A percentile compares a stretch with the other conserved stretches of the same genome.
Conservation (phyloP, 2,113 vertebrate species). For the Gopherus evgoodei region DNA sequence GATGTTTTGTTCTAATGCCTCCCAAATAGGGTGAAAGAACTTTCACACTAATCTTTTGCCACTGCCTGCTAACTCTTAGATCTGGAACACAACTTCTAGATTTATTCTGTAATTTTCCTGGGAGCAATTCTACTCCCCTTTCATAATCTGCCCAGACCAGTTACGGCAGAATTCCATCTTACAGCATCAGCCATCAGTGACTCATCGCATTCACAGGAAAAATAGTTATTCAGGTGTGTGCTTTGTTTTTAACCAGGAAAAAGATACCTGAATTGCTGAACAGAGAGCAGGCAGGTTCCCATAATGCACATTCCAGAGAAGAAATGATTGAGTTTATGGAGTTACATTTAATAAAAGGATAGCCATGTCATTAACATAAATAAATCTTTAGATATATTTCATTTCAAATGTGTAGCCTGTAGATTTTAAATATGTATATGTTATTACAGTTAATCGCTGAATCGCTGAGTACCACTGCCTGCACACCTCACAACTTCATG, state of each 20-base stretch:
- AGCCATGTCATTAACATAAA: background rate
- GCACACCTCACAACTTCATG: background rate
- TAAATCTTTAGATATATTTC: background rate
- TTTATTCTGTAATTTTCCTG: background rate
- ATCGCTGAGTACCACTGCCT: background rate
- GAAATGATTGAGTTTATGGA: background rate
- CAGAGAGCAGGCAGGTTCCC: background rate
- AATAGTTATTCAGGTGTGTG: background rate
- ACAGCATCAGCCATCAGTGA: conserved; percentile 41
- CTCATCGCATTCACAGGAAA: conserved; percentile 17
- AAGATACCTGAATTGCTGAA: background rate
- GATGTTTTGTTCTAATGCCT: background rate
- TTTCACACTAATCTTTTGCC: background rate
- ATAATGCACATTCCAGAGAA: accelerated
- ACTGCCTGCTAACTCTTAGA: background rate
- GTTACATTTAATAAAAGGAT: background rate
- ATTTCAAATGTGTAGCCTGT: background rate
- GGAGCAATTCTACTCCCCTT: background rate
- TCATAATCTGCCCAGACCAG: conserved; percentile 41
- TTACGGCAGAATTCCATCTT: conserved; percentile 33
- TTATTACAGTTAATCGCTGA: background rate
- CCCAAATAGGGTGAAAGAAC: background rate
- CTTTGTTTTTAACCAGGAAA: conserved; percentile 4
- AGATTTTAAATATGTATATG: background rate
- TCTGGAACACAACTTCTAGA: background rate